Percentiles rank a stretch among this genome's conserved stretches.
phyloP scores from a whole-genome alignment of 1,140 invertebrate species.

The Micrasema minimum region DNA sequence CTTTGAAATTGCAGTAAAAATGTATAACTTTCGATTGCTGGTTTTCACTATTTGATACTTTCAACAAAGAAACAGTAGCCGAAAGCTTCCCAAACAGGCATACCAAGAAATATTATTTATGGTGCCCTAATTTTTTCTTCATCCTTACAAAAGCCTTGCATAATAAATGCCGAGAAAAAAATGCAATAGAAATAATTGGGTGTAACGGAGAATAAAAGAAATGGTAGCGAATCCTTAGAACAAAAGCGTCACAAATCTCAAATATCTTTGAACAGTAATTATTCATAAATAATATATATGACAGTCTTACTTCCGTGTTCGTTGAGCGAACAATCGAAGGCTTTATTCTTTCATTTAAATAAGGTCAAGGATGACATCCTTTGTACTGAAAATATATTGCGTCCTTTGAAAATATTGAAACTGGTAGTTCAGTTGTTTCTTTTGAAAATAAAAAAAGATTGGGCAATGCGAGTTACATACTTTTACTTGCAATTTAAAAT shows the following conservation, averaged over 20 bases:
- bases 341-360: slow-evolving; percentile 12
- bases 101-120: neutral
- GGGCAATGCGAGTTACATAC: neutral
- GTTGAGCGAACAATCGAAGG: neutral
- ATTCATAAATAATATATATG: slow-evolving; percentile 7
- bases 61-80: neutral
- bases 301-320: slow-evolving; percentile 1
- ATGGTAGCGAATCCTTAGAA: neutral
- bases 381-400: slow-evolving; percentile 1
- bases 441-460: slow-evolving; percentile 2
- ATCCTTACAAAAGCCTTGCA: neutral
- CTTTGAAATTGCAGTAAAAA: too few relatives aligned
- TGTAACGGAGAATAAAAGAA: slow-evolving; percentile 11
- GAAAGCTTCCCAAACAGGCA: neutral
- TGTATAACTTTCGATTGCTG: too few relatives aligned
- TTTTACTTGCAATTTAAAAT: slow-evolving; percentile 11
- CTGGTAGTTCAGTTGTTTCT: neutral
- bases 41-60: neutral
- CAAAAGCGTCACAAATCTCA: slow-evolving; percentile 9
- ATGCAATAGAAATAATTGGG: neutral
- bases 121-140: neutral
- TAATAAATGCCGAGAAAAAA: slow-evolving; percentile 1
- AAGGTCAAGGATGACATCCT: slow-evolving; percentile 16
- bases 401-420: slow-evolving; percentile 4
- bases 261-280: slow-evolving; percentile 3